Conservation (phyloP, 2,113 vertebrate genomes). For the Microcebus murinus region DNA sequence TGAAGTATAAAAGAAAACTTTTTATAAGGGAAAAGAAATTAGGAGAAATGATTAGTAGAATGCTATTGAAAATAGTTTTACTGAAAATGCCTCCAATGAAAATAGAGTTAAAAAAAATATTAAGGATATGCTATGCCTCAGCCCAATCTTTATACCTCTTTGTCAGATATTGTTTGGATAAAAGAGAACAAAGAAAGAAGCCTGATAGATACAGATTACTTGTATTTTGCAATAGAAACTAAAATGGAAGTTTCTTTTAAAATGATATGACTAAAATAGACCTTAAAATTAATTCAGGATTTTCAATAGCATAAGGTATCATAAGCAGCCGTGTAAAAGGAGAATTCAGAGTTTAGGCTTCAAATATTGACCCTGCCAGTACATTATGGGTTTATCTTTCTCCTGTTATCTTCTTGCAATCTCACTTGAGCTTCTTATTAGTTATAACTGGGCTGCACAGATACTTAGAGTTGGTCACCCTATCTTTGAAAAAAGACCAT, state of each 20-base stretch:
- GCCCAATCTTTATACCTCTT: neutral
- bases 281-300: neutral
- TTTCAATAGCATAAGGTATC: neutral
- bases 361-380: neutral
- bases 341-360: neutral
- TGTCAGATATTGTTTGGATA: neutral
- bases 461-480: neutral
- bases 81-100: neutral
- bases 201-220: neutral
- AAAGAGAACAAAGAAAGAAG: neutral
- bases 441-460: neutral
- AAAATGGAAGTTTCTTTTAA: conserved; percentile 37
- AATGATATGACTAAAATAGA: neutral
- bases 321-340: neutral
- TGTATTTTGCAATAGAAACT: neutral
- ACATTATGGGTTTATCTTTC: neutral
- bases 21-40: conserved; percentile 51
- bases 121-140: neutral
- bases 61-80: neutral
- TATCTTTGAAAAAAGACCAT: neutral
- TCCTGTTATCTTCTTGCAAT: neutral
- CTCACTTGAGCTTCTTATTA: neutral
- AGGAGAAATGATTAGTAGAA: conserved; percentile 39
- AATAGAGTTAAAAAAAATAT: neutral
- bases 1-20: conserved; percentile 54